A percentile compares a stretch with the other conserved stretches of the same genome.
These are phyloP conservation scores for Andrena minutula DNA, from an alignment of 2,888 invertebrate genomes.

Conservation along the genomic window DNA sequence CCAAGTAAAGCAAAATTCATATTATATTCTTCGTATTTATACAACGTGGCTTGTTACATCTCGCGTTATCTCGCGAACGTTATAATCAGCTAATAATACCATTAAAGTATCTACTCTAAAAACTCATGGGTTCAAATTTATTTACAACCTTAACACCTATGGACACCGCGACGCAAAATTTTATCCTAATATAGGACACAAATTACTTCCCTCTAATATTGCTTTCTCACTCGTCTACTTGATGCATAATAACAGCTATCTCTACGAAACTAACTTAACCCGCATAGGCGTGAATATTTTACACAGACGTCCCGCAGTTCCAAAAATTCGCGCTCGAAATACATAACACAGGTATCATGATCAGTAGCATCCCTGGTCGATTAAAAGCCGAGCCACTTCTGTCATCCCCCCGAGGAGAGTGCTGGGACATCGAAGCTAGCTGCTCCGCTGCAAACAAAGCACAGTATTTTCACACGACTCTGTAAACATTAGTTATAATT, in stretches of 20 bases:
- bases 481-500: not conserved
- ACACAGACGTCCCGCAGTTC: not conserved
- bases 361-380: not conserved
- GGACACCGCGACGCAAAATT: constrained; percentile 5
- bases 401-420: constrained; percentile 47
- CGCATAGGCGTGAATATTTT: not conserved
- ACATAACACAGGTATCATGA: constrained; percentile 29
- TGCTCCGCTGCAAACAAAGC: constrained; percentile 59
- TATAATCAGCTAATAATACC: too few species aligned
- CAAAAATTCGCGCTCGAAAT: constrained; percentile 11
- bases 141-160: constrained; percentile 48
- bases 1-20: too few species aligned
- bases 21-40: too few species aligned
- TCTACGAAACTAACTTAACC: not conserved
- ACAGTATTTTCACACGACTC: not conserved
- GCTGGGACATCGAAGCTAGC: constrained; percentile 68
- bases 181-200: constrained; percentile 60
- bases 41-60: too few species aligned
- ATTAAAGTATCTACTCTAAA: too few species aligned
- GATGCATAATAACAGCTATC: not conserved
- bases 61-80: too few species aligned
- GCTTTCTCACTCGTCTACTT: not conserved
- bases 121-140: constrained; percentile 21
- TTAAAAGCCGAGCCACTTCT: constrained; percentile 29
- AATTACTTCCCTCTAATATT: not conserved